Percentiles rank a stretch among this genome's conserved stretches.
phyloP scores from a whole-genome alignment of 2,113 vertebrate genomes.

The Podarcis cretensis region DNA sequence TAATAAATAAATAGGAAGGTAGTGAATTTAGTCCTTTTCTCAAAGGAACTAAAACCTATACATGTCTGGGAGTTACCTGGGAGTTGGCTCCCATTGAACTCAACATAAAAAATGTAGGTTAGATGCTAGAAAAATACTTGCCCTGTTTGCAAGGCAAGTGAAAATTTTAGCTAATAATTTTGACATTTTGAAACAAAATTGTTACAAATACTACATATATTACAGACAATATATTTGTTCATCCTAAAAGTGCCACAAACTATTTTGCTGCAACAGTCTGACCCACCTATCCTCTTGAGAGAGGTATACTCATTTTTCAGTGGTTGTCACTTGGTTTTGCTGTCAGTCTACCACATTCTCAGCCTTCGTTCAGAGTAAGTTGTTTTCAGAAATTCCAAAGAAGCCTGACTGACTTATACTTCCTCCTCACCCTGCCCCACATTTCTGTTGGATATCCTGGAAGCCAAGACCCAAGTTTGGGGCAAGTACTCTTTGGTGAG shows the following conservation, averaged over 20 bases:
- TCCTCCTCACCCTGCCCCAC: too few species aligned
- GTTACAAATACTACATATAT: neutral
- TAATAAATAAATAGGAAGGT: neutral
- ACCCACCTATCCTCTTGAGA: too few species aligned
- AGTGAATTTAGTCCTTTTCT: constrained; percentile 19
- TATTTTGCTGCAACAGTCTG: too few species aligned
- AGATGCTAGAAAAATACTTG: neutral
- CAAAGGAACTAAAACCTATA: neutral
- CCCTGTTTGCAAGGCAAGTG: neutral
- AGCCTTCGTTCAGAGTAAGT: too few species aligned
- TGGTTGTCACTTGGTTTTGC: too few species aligned
- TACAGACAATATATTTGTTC: neutral
- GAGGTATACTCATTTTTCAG: too few species aligned
- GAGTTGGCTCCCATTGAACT: neutral
- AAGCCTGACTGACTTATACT: too few species aligned
- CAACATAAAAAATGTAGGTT: neutral
- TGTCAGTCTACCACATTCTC: too few species aligned
- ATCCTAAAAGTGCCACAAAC: neutral
- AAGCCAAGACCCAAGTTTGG: too few species aligned
- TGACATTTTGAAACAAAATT: neutral
- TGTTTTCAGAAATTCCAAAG: too few species aligned
- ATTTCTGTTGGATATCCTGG: too few species aligned
- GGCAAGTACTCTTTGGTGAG: too few species aligned
- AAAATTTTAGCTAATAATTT: neutral
- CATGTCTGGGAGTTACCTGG: neutral